Evolutionary conservation across 2,113 vertebrate genomes (phyloP), one percentile per base, ranked within the genome.

Genomic region (mouse (Mus musculus)): DNA sequence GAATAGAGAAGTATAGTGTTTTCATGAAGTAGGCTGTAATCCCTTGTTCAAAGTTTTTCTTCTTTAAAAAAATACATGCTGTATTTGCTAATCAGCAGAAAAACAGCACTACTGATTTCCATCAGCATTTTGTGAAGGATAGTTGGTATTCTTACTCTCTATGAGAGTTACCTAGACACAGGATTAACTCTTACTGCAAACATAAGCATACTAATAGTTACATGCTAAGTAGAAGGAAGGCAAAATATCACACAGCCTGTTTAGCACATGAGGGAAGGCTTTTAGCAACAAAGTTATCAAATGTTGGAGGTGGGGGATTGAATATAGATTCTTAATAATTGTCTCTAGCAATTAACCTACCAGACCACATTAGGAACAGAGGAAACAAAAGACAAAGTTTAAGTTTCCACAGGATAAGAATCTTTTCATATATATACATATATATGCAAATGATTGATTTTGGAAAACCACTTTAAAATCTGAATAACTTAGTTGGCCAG

Each of bases 351-450:
- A 22, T 73, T 56, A 3, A 22, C 77, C 63, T 75, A 33, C 0
- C 78, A 42, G 22, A 88, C n/a, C 86, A 93, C 81, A 73, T 67
- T 0, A 96, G 75, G n/a, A 97, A 91, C 49, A 73, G 19, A 67
- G 3, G n/a, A 52, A 59, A 92, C 72, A 85, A 95, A 86, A 93
- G 49, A 76, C 36, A 92, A 59, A 87, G 49, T 61, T 24, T 3
- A 95, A 95, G 90, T 98, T 97, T 93, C 20, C 61, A 89, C 19
- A 30, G 84, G 71, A 39, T 91, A 61, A 93, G 85, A 94, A 76
- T 46, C 88, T 67, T 52, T 77, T 95, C 28, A 65, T 65, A 65
- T 28, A 61, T 61, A 61, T 61, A 61, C 7, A 52, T 56, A 56
- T 56, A 19, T 71, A 84, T 90, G 78, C 16, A 72, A 9, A 2